phyloP scores from a whole-genome alignment of 2,888 invertebrate species.

The Drosophila formosana region DNA sequence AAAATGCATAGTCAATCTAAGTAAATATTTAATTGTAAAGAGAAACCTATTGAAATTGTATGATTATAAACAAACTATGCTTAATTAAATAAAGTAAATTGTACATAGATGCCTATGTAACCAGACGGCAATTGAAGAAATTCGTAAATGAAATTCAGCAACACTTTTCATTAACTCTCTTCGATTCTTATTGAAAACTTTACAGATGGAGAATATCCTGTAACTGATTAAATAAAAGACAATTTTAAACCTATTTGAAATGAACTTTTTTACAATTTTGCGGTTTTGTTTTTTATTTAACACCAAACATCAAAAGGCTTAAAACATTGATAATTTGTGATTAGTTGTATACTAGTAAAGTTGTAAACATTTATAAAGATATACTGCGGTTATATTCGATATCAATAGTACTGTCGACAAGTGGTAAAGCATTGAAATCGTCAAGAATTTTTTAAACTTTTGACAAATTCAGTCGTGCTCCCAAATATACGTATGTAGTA shows the following conservation, averaged over 20 bases:
- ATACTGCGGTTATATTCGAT: slow-evolving; percentile 22
- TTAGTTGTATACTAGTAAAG: slow-evolving; percentile 22
- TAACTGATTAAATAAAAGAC: background rate
- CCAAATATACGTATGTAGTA: background rate
- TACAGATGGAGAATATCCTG: background rate
- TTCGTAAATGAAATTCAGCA: slow-evolving; percentile 11
- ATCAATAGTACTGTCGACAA: slow-evolving; percentile 12
- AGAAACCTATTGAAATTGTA: slow-evolving; percentile 74
- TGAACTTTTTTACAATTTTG: background rate
- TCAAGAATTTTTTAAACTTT: slow-evolving; percentile 21
- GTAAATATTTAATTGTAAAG: slow-evolving; percentile 71
- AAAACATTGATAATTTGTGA: slow-evolving; percentile 64
- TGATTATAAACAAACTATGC: slow-evolving; percentile 57
- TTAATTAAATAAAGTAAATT: slow-evolving; percentile 64
- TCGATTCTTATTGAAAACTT: background rate
- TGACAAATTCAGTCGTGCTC: slow-evolving; percentile 32
- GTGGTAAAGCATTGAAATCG: slow-evolving; percentile 20
- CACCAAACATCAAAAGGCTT: slow-evolving; percentile 75
- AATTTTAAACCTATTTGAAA: background rate
- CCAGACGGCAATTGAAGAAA: slow-evolving; percentile 16
- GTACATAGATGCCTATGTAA: slow-evolving; percentile 62
- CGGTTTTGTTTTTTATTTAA: slow-evolving; percentile 60
- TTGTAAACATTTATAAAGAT: slow-evolving; percentile 51
- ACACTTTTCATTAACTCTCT: background rate
- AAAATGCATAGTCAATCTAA: slow-evolving; percentile 72